Conservation (phyloP, 2,113 vertebrate genomes). For the Acrocephalus arundinaceus region DNA sequence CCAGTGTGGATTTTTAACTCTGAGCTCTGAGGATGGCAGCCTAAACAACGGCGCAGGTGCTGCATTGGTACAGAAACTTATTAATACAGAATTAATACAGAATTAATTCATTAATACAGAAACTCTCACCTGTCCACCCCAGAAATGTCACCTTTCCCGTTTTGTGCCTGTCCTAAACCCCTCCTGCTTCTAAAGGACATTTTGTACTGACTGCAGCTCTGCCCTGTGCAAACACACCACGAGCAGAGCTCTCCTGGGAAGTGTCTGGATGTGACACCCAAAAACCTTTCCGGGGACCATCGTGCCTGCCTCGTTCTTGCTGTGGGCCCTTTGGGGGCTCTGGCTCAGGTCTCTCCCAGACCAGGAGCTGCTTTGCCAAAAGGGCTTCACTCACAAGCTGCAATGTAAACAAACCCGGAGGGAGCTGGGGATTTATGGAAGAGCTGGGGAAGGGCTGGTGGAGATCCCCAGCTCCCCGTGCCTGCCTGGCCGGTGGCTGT, state of each 20-base stretch:
- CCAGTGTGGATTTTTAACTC: neutral
- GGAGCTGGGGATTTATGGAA: neutral
- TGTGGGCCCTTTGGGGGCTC: neutral
- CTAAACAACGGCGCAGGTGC: neutral
- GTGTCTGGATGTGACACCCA: neutral
- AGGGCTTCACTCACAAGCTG: neutral
- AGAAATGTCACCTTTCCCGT: neutral
- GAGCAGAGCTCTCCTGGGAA: neutral
- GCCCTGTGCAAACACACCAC: neutral
- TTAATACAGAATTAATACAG: neutral
- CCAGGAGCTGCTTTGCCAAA: neutral
- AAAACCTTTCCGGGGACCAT: neutral
- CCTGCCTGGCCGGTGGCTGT: neutral
- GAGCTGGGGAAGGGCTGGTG: neutral
- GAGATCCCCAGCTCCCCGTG: neutral
- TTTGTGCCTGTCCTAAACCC: neutral
- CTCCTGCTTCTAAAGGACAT: neutral
- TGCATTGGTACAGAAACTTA: neutral
- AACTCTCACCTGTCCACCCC: neutral
- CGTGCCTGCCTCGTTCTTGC: rapidly evolving
- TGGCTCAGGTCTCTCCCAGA: neutral
- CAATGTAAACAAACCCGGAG: neutral
- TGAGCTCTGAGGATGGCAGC: neutral
- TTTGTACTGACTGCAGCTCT: neutral
- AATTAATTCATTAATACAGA: neutral